Conservation (phyloP, 2,888 invertebrate genomes). For the Chironomus tentans region DNA sequence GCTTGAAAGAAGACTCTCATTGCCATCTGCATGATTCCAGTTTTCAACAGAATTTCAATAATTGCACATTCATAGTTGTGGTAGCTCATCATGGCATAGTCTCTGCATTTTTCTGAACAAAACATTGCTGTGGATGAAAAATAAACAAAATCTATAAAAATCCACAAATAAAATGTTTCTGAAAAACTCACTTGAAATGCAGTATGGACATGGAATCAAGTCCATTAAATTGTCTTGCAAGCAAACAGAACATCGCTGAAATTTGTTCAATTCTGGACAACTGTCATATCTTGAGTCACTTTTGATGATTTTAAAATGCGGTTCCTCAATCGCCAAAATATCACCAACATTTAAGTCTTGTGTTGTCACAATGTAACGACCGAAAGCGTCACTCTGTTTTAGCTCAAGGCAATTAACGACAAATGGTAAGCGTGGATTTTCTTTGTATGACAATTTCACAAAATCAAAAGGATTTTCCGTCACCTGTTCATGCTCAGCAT, state of each 20-base stretch:
- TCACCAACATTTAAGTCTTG: slow-evolving; percentile 50
- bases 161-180: slow-evolving; percentile 35
- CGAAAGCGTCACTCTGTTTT: slow-evolving; percentile 49
- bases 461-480: not conserved
- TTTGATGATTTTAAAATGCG: slow-evolving; percentile 62
- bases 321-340: slow-evolving; percentile 4
- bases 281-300: slow-evolving; percentile 65
- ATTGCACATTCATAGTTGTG: slow-evolving; percentile 71
- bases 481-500: slow-evolving; percentile 23
- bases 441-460: slow-evolving; percentile 28
- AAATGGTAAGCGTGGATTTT: slow-evolving; percentile 45
- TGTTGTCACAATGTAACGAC: slow-evolving; percentile 61
- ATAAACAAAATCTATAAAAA: slow-evolving; percentile 36
- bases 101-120: slow-evolving; percentile 38
- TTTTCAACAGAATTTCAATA: slow-evolving; percentile 49
- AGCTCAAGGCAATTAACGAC: slow-evolving; percentile 56
- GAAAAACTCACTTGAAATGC: slow-evolving; percentile 30
- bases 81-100: slow-evolving; percentile 54
- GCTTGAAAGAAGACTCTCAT: slow-evolving; percentile 42
- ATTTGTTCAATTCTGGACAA: slow-evolving; percentile 39
- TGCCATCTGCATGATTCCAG: slow-evolving; percentile 35
- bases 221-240: slow-evolving; percentile 38
- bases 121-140: slow-evolving; percentile 41
- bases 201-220: slow-evolving; percentile 28
- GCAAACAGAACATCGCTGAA: slow-evolving; percentile 40